Base-by-base conservation (phyloP, 2,888 invertebrate species). In the Spicauda simplicius region DNA sequence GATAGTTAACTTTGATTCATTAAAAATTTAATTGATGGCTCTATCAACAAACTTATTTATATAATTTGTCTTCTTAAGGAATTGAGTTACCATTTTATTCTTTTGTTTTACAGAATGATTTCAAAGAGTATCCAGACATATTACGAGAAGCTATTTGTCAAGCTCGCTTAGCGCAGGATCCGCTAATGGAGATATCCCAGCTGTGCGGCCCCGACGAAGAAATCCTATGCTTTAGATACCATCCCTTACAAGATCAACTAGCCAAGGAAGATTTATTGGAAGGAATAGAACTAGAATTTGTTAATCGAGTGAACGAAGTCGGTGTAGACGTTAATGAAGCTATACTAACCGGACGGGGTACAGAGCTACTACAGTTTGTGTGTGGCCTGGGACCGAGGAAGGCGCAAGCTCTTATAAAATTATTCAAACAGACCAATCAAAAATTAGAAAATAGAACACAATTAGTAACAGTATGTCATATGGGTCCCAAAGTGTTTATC, bases 401-500 rank as follows among this genome's bases (percentile, higher is more conserved):
- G 88, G 98, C 98, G 0, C 96, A 97, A 80, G 97, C 97, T 0
- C 84, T 98, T 53, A 94, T 98, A 0, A 97, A 97, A 89, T 95
- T 97, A 30, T 93, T 99, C 69, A 98, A 98, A 83, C 97, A 98
- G 83, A 97, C 97, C 0, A 98, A 98, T 88, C 97, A 97, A 80
- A 95, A 98, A 50, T 86, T 99, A 58, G 99, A 99, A 88, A 99
- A 98, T 84, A 94, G 99, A 80, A 98, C 99, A 0, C 99, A 99
- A 82, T 93, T 99, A 19, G 99, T 99, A 14, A 99, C 98, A 0
- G 95, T 97, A 2, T 99, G 98, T 83, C 98, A 98, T 80, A 97
- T 99, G 97, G 99, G 99, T 0, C 99, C 99, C 0, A 98, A 98
- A 91, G 98, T 99, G 0, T 99, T 99, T 82, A 98, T 99, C 74